Conservation (phyloP, 2,888 invertebrate species). For the Phorcus lineatus region DNA sequence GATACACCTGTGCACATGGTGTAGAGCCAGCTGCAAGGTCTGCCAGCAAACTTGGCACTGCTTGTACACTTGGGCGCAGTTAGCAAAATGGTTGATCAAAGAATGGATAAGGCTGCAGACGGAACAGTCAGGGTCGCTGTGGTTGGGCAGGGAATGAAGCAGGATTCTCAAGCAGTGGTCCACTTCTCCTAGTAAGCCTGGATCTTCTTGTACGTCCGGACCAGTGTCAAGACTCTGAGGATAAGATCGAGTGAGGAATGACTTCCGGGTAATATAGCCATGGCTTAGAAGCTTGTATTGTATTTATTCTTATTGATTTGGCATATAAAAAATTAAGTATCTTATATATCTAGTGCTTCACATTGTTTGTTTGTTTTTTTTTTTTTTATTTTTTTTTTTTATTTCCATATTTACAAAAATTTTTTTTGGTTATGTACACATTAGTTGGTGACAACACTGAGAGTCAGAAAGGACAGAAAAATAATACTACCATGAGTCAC, state of each 20-base stretch:
- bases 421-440: too few species aligned
- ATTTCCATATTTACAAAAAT: too few species aligned
- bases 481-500: too few species aligned
- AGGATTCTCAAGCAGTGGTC: slow-evolving; percentile 25
- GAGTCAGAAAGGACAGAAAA: too few species aligned
- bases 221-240: slow-evolving; percentile 14
- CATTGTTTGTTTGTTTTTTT: too few species aligned
- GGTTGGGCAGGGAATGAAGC: slow-evolving; percentile 18
- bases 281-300: too few species aligned
- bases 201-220: not conserved
- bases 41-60: slow-evolving; percentile 43
- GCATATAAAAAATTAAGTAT: too few species aligned
- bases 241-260: not conserved
- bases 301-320: too few species aligned
- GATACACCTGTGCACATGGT: slow-evolving; percentile 40
- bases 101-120: slow-evolving; percentile 33
- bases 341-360: too few species aligned
- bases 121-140: slow-evolving; percentile 28
- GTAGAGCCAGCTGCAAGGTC: slow-evolving; percentile 41
- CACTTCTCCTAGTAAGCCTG: slow-evolving; percentile 12
- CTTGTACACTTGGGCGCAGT: slow-evolving; percentile 29
- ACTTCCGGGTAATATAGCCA: not conserved
- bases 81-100: slow-evolving; percentile 45
- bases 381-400: too few species aligned
- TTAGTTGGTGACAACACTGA: too few species aligned